Conservation (phyloP, 2,888 invertebrate genomes). For the Chrysolina haemoptera region DNA sequence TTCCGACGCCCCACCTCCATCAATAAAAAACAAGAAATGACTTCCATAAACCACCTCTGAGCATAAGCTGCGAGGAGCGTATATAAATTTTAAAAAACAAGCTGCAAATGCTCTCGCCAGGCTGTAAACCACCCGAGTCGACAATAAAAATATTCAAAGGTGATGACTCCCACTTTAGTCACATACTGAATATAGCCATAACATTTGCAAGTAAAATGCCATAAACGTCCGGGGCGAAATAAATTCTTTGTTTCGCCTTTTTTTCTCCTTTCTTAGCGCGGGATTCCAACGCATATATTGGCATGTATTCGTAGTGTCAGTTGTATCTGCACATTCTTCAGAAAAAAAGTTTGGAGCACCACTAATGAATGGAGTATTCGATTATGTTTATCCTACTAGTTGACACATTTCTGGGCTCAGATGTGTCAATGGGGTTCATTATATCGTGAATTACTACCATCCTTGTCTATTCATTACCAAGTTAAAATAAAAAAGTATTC, state of each 20-base stretch:
- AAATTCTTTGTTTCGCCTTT: slow-evolving; percentile 69
- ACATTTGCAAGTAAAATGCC: slow-evolving; percentile 72
- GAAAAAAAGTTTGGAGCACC: too few species aligned
- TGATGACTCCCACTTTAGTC: slow-evolving; percentile 70
- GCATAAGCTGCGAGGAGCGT: slow-evolving; percentile 33
- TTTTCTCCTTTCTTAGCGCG: slow-evolving; percentile 34
- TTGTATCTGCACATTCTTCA: too few species aligned
- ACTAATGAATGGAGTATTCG: too few species aligned
- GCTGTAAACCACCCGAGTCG: slow-evolving; percentile 58
- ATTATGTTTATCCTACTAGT: too few species aligned
- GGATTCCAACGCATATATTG: not conserved
- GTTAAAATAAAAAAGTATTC: too few species aligned
- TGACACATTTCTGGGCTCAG: too few species aligned
- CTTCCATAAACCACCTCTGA: slow-evolving; percentile 21
- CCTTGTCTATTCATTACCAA: too few species aligned
- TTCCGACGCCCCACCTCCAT: not conserved
- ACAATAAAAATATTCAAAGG: slow-evolving; percentile 71
- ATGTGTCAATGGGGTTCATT: too few species aligned
- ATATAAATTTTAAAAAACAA: slow-evolving; percentile 56
- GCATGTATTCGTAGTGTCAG: not conserved
- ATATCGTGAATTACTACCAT: too few species aligned
- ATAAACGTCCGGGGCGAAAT: slow-evolving; percentile 67
- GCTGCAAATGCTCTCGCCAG: slow-evolving; percentile 58
- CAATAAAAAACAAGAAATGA: slow-evolving; percentile 16
- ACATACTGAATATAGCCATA: slow-evolving; percentile 69